Evolutionary conservation across 2,797 vertebrate genomes (phyloP).

Genomic region (Bradypodion pumilum): DNA sequence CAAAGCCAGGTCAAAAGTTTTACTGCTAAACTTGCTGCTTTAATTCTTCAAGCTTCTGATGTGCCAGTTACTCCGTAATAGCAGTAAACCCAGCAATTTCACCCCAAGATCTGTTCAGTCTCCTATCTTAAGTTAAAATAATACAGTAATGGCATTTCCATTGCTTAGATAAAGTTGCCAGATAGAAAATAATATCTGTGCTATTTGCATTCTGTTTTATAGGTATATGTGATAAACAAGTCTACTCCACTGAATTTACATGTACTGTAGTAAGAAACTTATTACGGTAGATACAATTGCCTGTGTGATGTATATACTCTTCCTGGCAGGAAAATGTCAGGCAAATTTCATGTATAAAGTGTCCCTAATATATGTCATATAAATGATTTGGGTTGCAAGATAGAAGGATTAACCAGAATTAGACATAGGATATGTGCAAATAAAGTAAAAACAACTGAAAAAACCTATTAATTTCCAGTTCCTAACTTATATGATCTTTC

Average conservation of each 20-base stretch:
- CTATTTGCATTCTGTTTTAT: neutral
- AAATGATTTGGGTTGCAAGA: neutral
- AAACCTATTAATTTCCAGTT: too few species aligned
- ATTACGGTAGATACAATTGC: neutral
- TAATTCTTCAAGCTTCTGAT: constrained; percentile 18
- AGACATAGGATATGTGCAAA: neutral
- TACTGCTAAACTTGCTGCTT: neutral
- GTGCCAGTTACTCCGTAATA: constrained; percentile 11
- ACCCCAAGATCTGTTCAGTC: neutral
- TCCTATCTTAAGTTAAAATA: neutral
- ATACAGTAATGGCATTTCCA: neutral
- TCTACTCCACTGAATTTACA: neutral
- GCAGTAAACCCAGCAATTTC: neutral
- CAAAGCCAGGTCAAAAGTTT: constrained; percentile 19
- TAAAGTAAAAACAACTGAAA: neutral
- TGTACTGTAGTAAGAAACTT: neutral
- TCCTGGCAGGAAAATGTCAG: neutral
- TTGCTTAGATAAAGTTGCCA: neutral
- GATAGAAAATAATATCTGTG: neutral
- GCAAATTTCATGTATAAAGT: neutral
- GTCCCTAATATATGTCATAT: neutral
- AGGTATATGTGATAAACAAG: too few species aligned
- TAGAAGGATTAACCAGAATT: neutral
- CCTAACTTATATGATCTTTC: neutral
- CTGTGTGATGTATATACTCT: neutral